phyloP scores from a whole-genome alignment of 2,888 invertebrate genomes.

The Mimas tiliae region DNA sequence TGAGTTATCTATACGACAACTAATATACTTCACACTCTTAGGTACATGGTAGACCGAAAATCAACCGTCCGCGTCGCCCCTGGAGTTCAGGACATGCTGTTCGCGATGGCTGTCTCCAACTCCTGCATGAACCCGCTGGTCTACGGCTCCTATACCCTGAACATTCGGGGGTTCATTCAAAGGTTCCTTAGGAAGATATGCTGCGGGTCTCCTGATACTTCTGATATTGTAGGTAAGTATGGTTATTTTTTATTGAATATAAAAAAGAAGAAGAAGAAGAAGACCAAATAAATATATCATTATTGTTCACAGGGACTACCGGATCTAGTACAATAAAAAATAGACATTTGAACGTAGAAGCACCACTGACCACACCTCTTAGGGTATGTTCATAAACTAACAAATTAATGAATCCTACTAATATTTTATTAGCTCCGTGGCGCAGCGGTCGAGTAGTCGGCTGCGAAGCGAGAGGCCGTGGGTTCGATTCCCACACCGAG shows the following conservation, averaged over 20 bases:
- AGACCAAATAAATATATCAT: neutral
- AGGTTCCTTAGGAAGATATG: slow-evolving; percentile 57
- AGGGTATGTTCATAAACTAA: too few species aligned
- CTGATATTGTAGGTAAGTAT: slow-evolving; percentile 58
- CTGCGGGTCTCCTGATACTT: slow-evolving; percentile 58
- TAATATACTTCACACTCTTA: slow-evolving; percentile 46
- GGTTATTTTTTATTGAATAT: too few species aligned
- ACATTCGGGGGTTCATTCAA: slow-evolving; percentile 54
- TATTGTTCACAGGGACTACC: slow-evolving; percentile 55
- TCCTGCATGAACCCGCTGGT: slow-evolving; percentile 93
- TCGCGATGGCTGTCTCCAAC: slow-evolving; percentile 92
- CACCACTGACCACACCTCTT: slow-evolving; percentile 47
- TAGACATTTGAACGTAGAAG: slow-evolving; percentile 54
- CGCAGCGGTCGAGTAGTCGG: too few species aligned
- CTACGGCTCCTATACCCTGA: slow-evolving; percentile 88
- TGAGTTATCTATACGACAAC: too few species aligned
- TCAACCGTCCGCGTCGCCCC: slow-evolving; percentile 87
- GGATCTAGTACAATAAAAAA: slow-evolving; percentile 63
- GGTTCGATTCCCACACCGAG: too few species aligned
- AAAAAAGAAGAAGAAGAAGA: too few species aligned
- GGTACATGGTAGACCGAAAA: slow-evolving; percentile 89
- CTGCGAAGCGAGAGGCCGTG: too few species aligned
- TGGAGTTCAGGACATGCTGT: slow-evolving; percentile 88
- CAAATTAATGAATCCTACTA: too few species aligned
- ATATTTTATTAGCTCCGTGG: too few species aligned